A percentile compares a stretch with the other conserved stretches of the same genome.
These are phyloP conservation scores for Nematostella vectensis DNA, from an alignment of 92 coral and sea anemone genomes.

Conservation along the genomic window DNA sequence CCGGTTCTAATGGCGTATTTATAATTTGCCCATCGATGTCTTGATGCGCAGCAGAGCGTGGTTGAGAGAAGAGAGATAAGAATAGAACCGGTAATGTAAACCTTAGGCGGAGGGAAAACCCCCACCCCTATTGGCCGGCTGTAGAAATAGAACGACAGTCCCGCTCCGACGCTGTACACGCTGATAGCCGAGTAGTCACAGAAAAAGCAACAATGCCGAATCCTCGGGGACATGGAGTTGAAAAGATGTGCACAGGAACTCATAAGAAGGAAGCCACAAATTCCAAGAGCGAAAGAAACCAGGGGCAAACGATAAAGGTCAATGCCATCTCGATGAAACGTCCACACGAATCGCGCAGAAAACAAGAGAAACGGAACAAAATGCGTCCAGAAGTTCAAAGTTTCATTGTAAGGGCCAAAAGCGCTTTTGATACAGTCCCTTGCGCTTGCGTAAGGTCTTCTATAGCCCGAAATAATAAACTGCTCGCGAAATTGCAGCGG, in stretches of 20 bases:
- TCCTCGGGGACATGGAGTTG: slow-evolving; percentile 94
- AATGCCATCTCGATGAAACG: slow-evolving; percentile 45
- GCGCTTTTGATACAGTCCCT: slow-evolving; percentile 77
- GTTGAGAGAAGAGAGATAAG: slow-evolving; percentile 69
- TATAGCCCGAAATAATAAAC: slow-evolving; percentile 74
- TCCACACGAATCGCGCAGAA: slow-evolving; percentile 41
- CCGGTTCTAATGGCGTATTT: slow-evolving; percentile 86
- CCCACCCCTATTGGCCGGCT: slow-evolving; percentile 47
- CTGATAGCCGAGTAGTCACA: slow-evolving; percentile 95
- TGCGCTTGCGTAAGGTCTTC: slow-evolving; percentile 83
- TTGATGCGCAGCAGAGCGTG: slow-evolving; percentile 85
- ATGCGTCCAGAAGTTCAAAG: slow-evolving; percentile 94
- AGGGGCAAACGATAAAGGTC: slow-evolving; percentile 77
- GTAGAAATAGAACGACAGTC: slow-evolving; percentile 86
- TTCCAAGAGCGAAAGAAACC: slow-evolving; percentile 79
- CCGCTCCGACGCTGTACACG: slow-evolving; percentile 92
- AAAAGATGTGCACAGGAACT: slow-evolving; percentile 96
- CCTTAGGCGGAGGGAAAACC: slow-evolving; percentile 40
- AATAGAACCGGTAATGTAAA: slow-evolving; percentile 55
- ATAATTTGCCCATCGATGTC: slow-evolving; percentile 80
- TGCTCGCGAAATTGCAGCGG: slow-evolving; percentile 89
- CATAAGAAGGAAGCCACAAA: slow-evolving; percentile 89
- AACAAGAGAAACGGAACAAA: slow-evolving; percentile 76
- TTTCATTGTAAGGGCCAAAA: slow-evolving; percentile 70
- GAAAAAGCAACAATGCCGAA: slow-evolving; percentile 87